phyloP scores from a whole-genome alignment of 2,888 invertebrate genomes.

The Euzophera pinguis region DNA sequence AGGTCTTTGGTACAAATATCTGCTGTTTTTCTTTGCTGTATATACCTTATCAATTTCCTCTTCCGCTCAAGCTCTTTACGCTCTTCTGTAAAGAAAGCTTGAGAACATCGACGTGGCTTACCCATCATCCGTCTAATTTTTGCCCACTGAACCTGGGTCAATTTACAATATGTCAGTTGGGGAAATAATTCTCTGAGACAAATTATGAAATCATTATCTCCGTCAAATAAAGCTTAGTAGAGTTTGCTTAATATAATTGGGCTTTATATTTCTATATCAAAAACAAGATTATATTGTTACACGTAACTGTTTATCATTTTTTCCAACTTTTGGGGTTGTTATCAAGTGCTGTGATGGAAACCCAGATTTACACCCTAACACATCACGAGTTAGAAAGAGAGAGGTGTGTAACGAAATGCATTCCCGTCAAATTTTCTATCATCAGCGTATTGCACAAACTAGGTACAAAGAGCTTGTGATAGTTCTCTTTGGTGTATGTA shows the following conservation, averaged over 20 bases:
- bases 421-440: too few relatives aligned
- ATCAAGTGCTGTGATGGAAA: too few relatives aligned
- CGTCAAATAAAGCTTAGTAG: constrained; percentile 95
- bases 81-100: constrained; percentile 97
- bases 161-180: constrained; percentile 88
- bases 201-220: constrained; percentile 97
- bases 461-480: too few relatives aligned
- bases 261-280: too few relatives aligned
- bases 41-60: constrained; percentile 92
- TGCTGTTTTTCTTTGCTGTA: constrained; percentile 94
- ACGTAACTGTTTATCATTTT: too few relatives aligned
- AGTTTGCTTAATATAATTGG: too few relatives aligned
- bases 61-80: constrained; percentile 93
- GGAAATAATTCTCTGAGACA: constrained; percentile 97
- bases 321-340: too few relatives aligned
- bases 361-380: too few relatives aligned
- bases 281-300: too few relatives aligned
- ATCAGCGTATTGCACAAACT: too few relatives aligned
- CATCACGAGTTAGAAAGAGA: too few relatives aligned
- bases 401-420: too few relatives aligned
- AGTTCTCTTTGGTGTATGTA: constrained; percentile 15
- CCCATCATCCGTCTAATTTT: constrained; percentile 98
- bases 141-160: constrained; percentile 96
- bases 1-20: constrained; percentile 92
- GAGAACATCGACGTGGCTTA: constrained; percentile 96